These are phyloP conservation scores for Nibea coibor DNA, from an alignment of 2,113 vertebrate species.

Conservation along the genomic window DNA sequence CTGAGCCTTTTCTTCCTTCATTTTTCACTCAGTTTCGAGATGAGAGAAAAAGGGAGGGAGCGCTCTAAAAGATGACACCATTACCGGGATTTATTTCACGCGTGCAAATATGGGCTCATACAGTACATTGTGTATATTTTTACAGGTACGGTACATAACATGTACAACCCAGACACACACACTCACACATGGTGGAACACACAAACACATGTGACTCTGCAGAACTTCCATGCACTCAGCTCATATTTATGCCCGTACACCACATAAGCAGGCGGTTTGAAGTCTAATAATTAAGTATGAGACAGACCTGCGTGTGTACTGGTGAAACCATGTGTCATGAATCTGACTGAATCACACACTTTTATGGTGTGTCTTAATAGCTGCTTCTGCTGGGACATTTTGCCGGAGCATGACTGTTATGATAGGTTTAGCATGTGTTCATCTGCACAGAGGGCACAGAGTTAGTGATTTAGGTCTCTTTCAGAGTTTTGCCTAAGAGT, in stretches of 20 bases:
- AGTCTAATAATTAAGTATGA: constrained; percentile 40
- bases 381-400: constrained; percentile 38
- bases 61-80: background rate
- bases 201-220: constrained; percentile 21
- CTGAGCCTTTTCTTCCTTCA: constrained; percentile 30
- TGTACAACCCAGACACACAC: constrained; percentile 1
- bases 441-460: constrained; percentile 11
- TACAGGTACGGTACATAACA: constrained; percentile 13
- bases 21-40: constrained; percentile 26
- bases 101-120: background rate
- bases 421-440: constrained; percentile 58
- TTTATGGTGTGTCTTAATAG: constrained; percentile 46
- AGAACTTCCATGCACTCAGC: constrained; percentile 7
- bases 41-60: constrained; percentile 4
- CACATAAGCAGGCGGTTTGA: constrained; percentile 26
- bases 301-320: constrained; percentile 28
- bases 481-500: constrained; percentile 32
- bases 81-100: background rate
- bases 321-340: constrained; percentile 33
- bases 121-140: constrained; percentile 1
- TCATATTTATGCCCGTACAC: constrained; percentile 12
- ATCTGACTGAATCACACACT: constrained; percentile 45
- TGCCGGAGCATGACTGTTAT: constrained; percentile 42
- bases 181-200: constrained; percentile 7
- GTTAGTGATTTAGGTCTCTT: constrained; percentile 41